Conservation (phyloP, 2,888 invertebrate genomes). For the Trilocha varians region DNA sequence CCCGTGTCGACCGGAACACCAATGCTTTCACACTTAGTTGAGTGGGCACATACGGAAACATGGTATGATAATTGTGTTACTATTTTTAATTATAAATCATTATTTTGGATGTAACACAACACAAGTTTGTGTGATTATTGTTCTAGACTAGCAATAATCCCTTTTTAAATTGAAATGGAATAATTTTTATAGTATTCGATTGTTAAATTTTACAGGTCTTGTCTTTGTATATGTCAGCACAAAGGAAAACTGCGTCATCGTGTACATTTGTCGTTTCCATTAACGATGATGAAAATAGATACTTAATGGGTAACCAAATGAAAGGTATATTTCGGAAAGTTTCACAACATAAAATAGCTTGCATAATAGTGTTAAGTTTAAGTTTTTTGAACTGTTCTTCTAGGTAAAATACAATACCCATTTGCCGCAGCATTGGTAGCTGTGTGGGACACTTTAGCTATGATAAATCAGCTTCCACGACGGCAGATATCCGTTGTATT, state of each 20-base stretch:
- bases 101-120: no score
- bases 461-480: conserved; percentile 66
- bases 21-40: no score
- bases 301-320: conserved; percentile 82
- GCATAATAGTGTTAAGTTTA: background rate
- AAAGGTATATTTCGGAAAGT: conserved; percentile 75
- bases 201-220: conserved; percentile 4
- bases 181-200: no score
- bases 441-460: conserved; percentile 79
- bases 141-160: no score
- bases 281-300: conserved; percentile 71
- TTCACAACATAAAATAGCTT: no score
- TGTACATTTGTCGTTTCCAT: conserved; percentile 6
- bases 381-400: conserved; percentile 5
- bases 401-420: conserved; percentile 79
- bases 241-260: conserved; percentile 2
- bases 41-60: conserved; percentile 76
- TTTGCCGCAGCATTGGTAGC: conserved; percentile 81
- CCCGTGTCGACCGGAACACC: conserved; percentile 91
- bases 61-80: conserved; percentile 69
- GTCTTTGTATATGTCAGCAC: conserved; percentile 1
- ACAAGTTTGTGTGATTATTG: no score
- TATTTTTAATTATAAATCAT: no score
- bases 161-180: no score
- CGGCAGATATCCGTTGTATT: conserved; percentile 78